Base-by-base conservation (phyloP, 2,888 invertebrate species). In the Rhamnusium bicolor region DNA sequence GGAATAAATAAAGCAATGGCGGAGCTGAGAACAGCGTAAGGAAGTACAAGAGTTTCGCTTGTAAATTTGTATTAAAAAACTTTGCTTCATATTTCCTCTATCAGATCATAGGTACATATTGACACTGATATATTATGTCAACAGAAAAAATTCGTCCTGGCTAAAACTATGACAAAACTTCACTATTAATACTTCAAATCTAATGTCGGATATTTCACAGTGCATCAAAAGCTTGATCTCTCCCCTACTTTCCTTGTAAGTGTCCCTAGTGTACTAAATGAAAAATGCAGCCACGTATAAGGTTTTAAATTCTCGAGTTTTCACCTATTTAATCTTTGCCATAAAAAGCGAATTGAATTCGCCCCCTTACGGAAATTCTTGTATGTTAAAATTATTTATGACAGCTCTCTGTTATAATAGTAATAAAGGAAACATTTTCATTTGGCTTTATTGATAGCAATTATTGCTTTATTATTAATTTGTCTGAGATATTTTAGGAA, bases 221-320 rank as follows among this genome's bases (percentile, higher is more conserved):
- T 51, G 63, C 63, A 63, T 63, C 63, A 63, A 49, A 16, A 63
- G 63, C 29, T 7, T 16, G 49, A 21, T 49, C 27, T 10, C 63
- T 63, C 63, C 49, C 49, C 51, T 14, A 27, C 18, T 12, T 24
- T 63, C 29, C 49, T 12, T 24, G 49, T 5, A 49, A 61, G 18
- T 65, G 65, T 65, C 65, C 65, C 65, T 65, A 21, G 58, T 63
- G 73, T 51, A 67, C 67, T 69, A 76, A 79, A 78, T 77, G 79
- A 79, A 79, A 79, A 79, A 80, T 79, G 79, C 75, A 73, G 65
- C 73, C 69, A 54, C 74, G 74, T 76, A 75, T 75, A 72, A 83
- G 80, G 82, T 83, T 84, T 82, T 82, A 81, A 83, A 80, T 83
- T 84, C 78, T 81, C 83, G 79, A 80, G 79, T 84, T 84, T 81